phyloP scores from a whole-genome alignment of 2,888 invertebrate genomes.

The Adelognathus sp. region DNA sequence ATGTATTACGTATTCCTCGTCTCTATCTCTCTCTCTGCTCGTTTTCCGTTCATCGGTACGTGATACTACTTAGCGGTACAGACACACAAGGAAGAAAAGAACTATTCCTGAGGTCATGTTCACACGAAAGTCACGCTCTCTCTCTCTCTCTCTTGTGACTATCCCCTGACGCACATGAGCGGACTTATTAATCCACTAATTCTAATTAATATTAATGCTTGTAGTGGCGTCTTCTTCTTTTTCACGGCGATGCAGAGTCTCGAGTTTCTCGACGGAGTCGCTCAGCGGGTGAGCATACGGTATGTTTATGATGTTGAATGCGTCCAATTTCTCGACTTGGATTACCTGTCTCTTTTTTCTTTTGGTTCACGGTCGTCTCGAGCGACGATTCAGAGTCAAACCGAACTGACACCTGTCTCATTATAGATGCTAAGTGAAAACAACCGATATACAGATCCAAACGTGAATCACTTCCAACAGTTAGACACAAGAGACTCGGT shows the following conservation, averaged over 20 bases:
- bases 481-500: no score
- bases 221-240: background rate
- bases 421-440: no score
- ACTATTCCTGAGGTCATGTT: slow-evolving; percentile 74
- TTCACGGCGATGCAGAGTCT: background rate
- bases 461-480: no score
- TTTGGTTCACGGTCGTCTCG: no score
- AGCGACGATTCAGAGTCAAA: background rate
- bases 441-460: no score
- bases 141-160: slow-evolving; percentile 13
- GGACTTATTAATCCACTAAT: slow-evolving; percentile 68
- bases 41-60: slow-evolving; percentile 53
- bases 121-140: slow-evolving; percentile 73
- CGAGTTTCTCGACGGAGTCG: slow-evolving; percentile 21
- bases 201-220: slow-evolving; percentile 76
- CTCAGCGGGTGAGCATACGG: background rate
- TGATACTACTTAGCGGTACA: slow-evolving; percentile 54
- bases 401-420: no score
- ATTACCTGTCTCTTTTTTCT: slow-evolving; percentile 10
- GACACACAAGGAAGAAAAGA: slow-evolving; percentile 43
- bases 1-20: slow-evolving; percentile 39
- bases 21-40: slow-evolving; percentile 28
- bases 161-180: slow-evolving; percentile 39
- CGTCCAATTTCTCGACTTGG: no score
- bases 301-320: background rate